Evolutionary conservation across 2,888 invertebrate genomes (phyloP).

Genomic region (Hesperia comma): DNA sequence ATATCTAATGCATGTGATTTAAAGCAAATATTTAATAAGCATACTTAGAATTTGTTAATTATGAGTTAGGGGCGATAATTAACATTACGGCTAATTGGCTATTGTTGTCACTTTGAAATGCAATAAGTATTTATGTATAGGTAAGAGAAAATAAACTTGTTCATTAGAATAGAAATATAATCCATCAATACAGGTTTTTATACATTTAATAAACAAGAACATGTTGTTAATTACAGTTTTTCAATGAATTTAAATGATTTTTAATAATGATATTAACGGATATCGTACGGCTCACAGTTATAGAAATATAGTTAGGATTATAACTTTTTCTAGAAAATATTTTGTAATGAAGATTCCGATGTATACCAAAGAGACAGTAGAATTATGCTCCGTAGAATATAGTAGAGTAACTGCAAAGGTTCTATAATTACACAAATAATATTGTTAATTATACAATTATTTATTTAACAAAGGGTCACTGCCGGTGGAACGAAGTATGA

Average conservation of each 20-base stretch:
- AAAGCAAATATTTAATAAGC: constrained; percentile 11
- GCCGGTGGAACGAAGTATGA: constrained; percentile 57
- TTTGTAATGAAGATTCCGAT: constrained; percentile 48
- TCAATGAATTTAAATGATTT: constrained; percentile 22
- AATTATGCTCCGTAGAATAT: constrained; percentile 35
- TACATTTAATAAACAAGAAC: constrained; percentile 18
- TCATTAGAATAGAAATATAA: constrained; percentile 18
- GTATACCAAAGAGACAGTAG: constrained; percentile 70
- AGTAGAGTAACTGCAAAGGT: constrained; percentile 40
- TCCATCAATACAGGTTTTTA: constrained; percentile 35
- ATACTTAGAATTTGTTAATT: not conserved
- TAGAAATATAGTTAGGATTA: constrained; percentile 19
- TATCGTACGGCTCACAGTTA: constrained; percentile 15
- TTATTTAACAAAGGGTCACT: constrained; percentile 48
- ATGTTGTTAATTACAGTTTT: constrained; percentile 16
- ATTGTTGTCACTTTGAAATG: constrained; percentile 27
- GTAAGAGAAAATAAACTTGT: constrained; percentile 20
- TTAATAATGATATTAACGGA: constrained; percentile 8
- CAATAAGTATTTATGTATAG: constrained; percentile 26
- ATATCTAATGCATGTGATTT: constrained; percentile 20
- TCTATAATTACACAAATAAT: constrained; percentile 41
- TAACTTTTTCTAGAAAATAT: constrained; percentile 40
- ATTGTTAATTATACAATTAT: constrained; percentile 41
- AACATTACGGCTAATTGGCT: not conserved
- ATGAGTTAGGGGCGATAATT: constrained; percentile 4